Base-by-base conservation (phyloP, 2,888 invertebrate genomes). In the Caenorhabditis macrosperma region DNA sequence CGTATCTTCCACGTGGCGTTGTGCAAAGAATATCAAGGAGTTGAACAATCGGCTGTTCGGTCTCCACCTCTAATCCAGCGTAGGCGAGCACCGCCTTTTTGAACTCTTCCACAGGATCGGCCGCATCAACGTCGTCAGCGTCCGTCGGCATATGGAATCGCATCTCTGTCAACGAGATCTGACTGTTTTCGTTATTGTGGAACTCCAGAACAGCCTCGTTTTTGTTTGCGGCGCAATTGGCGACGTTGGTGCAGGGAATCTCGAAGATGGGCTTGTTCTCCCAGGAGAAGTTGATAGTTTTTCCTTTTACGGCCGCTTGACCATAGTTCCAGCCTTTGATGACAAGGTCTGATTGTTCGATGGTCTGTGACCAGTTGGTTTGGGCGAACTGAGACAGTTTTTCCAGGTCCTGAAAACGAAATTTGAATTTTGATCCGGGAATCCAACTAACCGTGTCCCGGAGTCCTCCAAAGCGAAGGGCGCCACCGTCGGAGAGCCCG, bases 261-360 rank as follows among this genome's bases (percentile, higher is more conserved):
- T 99, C 99, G 92, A 99, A 98, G 0, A 95, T 95, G 2, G 85
- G 77, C 48, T 88, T 85, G 9, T 84, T 83, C 24, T 88, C 89
- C 46, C 87, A 87, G 4, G 77, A 54, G 77, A 90, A 91, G n/a
- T 87, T 83, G 44, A 90, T 72, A 9, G 38, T 59, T 33, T 81
- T 78, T 22, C 86, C 98, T 87, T 94, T 94, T 91, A 99, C 98
- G 87, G 95, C 95, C 0, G 96, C 96, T 0, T 95, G 95, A 30
- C 99, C 99, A 96, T 98, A 99, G 91, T 99, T 99, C 98, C 98
- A 99, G 0, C 99, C 99, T 91, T 96, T 97, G 0, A 97, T 93
- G 82, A 96, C 95, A 64, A 96, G 92, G 89, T 99, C 98, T 88
- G 95, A 95, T 88, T 95, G 96, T 55, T 95, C 92, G 94, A 97